Evolutionary conservation across 2,113 vertebrate genomes (phyloP), one percentile per base, ranked within the genome.

Genomic region (Gorsachius goisagi): DNA sequence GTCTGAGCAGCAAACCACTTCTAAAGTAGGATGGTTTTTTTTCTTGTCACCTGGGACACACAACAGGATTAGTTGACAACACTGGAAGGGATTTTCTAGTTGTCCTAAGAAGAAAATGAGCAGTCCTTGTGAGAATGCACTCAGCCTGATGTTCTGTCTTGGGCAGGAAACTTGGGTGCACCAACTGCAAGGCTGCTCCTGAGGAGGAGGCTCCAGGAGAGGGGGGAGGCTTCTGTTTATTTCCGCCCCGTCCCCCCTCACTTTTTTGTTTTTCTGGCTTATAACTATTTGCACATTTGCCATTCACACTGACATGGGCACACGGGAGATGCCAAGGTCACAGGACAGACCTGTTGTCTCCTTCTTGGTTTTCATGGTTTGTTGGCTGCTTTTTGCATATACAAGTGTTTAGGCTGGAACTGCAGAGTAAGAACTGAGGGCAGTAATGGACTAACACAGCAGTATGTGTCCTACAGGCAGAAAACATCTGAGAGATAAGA

Each of bases 171-270:
- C 13, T 12, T 27, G 27, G 9, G 8, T 28, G 24, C 14, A 5
- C 33, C 41, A 50, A 9, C 13, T 23, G 15, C 27, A 41, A 21
- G 15, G 14, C 35, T 77, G 30, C 28, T 56, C 5, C 53, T 69
- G 6, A 3, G 17, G 2, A 62, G 28, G 30, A 44, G 9, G 11
- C 10, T 67, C 23, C 37, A n/a, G 37, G 9, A 68, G n/a, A 26
- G 0, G 1, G 2, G 5, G 5, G 3, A 45, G 44, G 2, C 2
- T 45, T 47, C 44, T 66, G 1, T 55, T 71, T 41, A 35, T n/a
- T n/a, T n/a, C n/a, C n/a, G n/a, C n/a, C n/a, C n/a, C n/a, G n/a
- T n/a, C n/a, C n/a, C n/a, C n/a, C n/a, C n/a, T n/a, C n/a, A n/a
- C n/a, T n/a, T n/a, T 64, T 6, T 6, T 72, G 16, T 15, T 74